A percentile compares a stretch with the other conserved stretches of the same genome.
Conservation (phyloP, 2,113 vertebrate genomes). For the Epinephelus moara region DNA sequence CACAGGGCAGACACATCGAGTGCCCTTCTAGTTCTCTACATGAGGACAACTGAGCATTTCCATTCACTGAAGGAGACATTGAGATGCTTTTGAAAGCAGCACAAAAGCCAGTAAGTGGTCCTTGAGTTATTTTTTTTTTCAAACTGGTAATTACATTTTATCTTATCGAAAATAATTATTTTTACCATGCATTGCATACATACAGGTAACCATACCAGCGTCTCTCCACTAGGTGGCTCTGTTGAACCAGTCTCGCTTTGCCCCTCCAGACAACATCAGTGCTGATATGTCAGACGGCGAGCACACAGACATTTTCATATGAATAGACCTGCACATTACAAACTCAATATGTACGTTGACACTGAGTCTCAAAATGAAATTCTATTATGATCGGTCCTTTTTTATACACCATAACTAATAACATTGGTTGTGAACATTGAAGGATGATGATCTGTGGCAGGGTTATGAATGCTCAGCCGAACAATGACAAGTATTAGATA, state of each 20-base stretch:
- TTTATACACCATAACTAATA: conserved; percentile 11
- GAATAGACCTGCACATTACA: conserved; percentile 21
- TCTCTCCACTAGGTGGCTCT: conserved; percentile 71
- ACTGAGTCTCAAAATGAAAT: conserved; percentile 23
- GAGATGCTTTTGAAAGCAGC: neutral
- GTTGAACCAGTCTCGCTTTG: conserved; percentile 42
- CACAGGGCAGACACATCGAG: too few relatives aligned
- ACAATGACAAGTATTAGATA: conserved; percentile 25
- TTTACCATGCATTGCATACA: neutral
- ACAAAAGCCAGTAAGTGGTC: neutral
- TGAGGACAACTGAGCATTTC: neutral
- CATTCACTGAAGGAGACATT: neutral
- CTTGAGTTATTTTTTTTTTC: neutral
- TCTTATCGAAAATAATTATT: neutral
- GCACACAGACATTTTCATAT: conserved; percentile 27
- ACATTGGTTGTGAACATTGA: conserved; percentile 30
- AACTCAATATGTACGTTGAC: conserved; percentile 21
- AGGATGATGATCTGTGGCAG: conserved; percentile 38
- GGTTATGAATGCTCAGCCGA: conserved; percentile 16
- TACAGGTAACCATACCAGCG: neutral
- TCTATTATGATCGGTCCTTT: conserved; percentile 22
- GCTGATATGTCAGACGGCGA: neutral
- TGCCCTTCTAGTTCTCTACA: too few relatives aligned
- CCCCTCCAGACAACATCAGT: neutral
- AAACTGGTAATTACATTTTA: too few relatives aligned